These are phyloP conservation scores for Leucophenga montana DNA, from an alignment of 2,888 invertebrate species.

Conservation along the genomic window DNA sequence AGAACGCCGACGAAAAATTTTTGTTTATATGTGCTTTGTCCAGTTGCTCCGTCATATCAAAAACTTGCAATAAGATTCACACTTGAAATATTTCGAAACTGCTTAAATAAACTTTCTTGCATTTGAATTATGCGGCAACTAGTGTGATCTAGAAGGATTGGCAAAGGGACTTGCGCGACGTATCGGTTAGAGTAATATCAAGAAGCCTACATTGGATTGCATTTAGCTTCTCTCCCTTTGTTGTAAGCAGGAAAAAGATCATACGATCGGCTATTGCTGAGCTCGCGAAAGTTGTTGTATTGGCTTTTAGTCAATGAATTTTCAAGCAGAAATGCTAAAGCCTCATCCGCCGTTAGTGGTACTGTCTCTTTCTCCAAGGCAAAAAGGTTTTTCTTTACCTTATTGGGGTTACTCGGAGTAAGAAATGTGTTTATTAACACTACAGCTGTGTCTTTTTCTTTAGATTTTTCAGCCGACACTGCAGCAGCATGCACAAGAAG, in stretches of 20 bases:
- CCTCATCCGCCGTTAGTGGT: no score
- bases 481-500: no score
- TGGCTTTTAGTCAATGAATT: no score
- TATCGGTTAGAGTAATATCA: neutral
- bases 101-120: slow-evolving; percentile 17
- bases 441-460: no score
- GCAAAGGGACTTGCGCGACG: neutral
- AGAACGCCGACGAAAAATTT: slow-evolving; percentile 1
- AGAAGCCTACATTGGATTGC: neutral
- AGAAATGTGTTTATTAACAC: no score
- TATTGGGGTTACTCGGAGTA: no score
- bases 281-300: no score
- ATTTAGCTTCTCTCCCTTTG: slow-evolving; percentile 3
- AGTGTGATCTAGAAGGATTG: neutral
- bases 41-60: slow-evolving; percentile 24
- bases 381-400: no score
- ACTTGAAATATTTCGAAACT: slow-evolving; percentile 13
- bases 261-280: neutral
- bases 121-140: neutral
- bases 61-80: slow-evolving; percentile 19
- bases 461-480: no score
- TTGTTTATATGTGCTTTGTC: slow-evolving; percentile 28
- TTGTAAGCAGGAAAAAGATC: neutral
- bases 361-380: no score
- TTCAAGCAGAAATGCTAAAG: no score